A percentile compares a stretch with the other conserved stretches of the same genome.
phyloP scores from a whole-genome alignment of 2,113 vertebrate genomes.

The Rhynchopsitta pachyrhyncha region DNA sequence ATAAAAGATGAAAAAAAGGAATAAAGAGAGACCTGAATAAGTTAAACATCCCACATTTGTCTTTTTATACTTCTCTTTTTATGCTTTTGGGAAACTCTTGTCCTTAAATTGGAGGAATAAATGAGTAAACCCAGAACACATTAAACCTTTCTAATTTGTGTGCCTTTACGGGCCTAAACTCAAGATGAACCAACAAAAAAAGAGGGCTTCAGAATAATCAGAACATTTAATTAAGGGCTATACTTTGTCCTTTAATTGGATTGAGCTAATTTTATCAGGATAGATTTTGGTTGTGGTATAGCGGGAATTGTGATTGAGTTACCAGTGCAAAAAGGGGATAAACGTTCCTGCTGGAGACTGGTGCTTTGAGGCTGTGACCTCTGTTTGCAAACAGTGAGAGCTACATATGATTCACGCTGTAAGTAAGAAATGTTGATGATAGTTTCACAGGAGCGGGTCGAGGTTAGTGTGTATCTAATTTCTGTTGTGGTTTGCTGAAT shows the following conservation, averaged over 20 bases:
- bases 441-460: background rate
- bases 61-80: constrained; percentile 7
- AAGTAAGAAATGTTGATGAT: background rate
- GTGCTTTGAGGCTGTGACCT: background rate
- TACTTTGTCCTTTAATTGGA: constrained; percentile 50
- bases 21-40: constrained; percentile 10
- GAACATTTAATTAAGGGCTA: constrained; percentile 61
- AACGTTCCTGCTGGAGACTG: background rate
- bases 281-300: background rate
- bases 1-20: background rate
- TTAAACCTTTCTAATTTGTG: background rate
- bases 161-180: constrained; percentile 42
- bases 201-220: constrained; percentile 12
- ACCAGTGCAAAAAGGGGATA: background rate
- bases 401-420: background rate
- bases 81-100: background rate
- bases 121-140: background rate
- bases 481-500: background rate
- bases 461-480: background rate
- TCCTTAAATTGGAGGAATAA: background rate
- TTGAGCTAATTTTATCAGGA: constrained; percentile 62
- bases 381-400: background rate
- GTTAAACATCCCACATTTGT: constrained; percentile 42
- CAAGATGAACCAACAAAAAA: background rate
- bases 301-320: constrained; percentile 9